Base-by-base conservation (phyloP, 2,113 vertebrate genomes). In the Halcyon malimbica region DNA sequence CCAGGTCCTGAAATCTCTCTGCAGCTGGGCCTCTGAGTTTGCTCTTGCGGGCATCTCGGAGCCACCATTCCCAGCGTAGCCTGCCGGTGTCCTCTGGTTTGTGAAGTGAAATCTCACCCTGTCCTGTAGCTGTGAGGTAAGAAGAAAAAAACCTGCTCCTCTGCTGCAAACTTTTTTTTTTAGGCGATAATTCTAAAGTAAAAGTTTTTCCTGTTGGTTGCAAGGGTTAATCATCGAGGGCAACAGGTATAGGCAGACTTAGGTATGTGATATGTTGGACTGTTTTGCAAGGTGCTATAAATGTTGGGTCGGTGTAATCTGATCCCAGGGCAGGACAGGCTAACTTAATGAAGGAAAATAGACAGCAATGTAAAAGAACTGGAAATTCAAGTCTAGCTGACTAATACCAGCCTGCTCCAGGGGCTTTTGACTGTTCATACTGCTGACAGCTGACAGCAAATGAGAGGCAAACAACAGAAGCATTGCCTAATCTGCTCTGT, bases 321-420 rank as follows among this genome's bases (percentile, higher is more conserved):
- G 98, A 98, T 85, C 96, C 96, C 51, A 85, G 79, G 94, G 94
- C 71, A 95, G 95, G 92, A 96, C 90, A 67, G 96, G 97, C 93
- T 85, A 96, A 96, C 96, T 87, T 95, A 89, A 90, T 97, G 92
- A 93, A 92, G 96, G 94, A 97, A 97, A 97, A 96, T 78, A 97
- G 93, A 96, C 96, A 97, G 96, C 97, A 98, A 98, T 98, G 98
- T 97, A 93, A 98, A 97, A 98, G 97, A 98, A 98, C 98, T 97
- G 97, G 98, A 98, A 98, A 98, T 98, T 98, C 98, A 97, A 94
- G 98, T 98, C 97, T 97, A 95, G 95, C 95, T 98, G 96, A 98
- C 93, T 97, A 97, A 98, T 95, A 96, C 95, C 97, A 96, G 94
- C 87, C 93, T 91, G 90, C 86, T 92, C 62, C 60, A 57, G 83